Base-by-base conservation (phyloP, 2,113 vertebrate genomes). In the Varanus komodoensis region DNA sequence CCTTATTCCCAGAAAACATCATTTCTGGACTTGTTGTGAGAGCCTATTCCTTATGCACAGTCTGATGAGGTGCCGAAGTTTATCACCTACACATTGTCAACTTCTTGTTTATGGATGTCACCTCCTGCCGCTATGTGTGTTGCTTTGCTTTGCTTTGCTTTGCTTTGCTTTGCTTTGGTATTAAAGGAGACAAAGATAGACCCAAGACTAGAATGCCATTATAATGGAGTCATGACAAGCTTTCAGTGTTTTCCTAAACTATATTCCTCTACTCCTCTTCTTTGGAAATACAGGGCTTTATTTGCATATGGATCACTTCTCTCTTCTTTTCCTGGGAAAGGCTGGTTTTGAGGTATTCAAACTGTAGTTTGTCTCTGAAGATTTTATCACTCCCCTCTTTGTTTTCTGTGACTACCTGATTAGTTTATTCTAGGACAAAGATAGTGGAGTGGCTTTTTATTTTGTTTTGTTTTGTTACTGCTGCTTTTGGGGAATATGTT, bases 231-330 rank as follows among this genome's bases (percentile, higher is more conserved):
- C 84, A 68, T 90, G 93, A 92, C 94, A 96, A 95, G 93, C 84
- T 95, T 93, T 91, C 89, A 94, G 81, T 82, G 92, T 86, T 92
- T 96, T 94, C 29, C 87, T 94, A 94, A 78, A 82, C 52, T 92
- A 78, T 89, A 91, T 89, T 92, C 93, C 85, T 93, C 90, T 94
- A 3, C 29, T 87, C 94, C 27, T 87, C 94, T 96, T 94, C 89
- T 52, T 94, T 92, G 93, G 93, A 96, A 95, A 94, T 87, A 84
- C 89, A 94, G 85, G 88, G 82, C 29, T 81, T 25, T 93, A 96
- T 97, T 97, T 97, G 90, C 94, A 96, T 96, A 92, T 92, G 97
- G 96, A 96, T 96, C 89, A 89, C 91, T 94, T 91, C 92, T 14
- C 34, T 38, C 34, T 6, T 23, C 75, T 21, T 6, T 95, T 80